Conservation (phyloP, 1,140 invertebrate genomes). For the Cotesia chilonis region DNA sequence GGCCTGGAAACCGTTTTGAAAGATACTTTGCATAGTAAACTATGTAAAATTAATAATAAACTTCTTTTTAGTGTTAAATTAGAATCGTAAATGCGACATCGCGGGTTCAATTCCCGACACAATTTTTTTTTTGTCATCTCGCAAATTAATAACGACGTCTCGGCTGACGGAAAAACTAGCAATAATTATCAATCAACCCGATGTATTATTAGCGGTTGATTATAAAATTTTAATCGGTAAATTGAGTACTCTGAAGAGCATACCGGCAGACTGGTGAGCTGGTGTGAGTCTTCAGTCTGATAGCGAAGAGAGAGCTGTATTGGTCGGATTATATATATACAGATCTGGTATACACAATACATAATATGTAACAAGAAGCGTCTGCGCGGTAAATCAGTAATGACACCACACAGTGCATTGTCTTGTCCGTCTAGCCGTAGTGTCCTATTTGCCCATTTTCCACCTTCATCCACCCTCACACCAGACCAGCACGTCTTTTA, state of each 20-base stretch:
- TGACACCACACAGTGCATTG: slow-evolving; percentile 45
- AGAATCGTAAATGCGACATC: too few species aligned
- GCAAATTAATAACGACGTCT: too few species aligned
- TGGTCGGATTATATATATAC: slow-evolving; percentile 3
- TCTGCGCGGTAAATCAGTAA: slow-evolving; percentile 46
- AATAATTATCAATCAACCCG: too few species aligned
- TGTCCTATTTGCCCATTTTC: slow-evolving; percentile 54
- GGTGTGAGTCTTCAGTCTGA: neutral
- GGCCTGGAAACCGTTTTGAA: neutral
- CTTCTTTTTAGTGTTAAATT: too few species aligned
- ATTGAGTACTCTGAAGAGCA: neutral
- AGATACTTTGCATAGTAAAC: too few species aligned
- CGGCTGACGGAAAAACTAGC: too few species aligned
- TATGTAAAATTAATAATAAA: too few species aligned
- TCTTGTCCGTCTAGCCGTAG: slow-evolving; percentile 43
- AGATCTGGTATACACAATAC: neutral
- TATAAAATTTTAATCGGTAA: too few species aligned
- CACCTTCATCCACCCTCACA: slow-evolving; percentile 38
- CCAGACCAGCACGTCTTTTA: slow-evolving; percentile 28
- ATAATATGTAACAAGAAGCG: slow-evolving; percentile 19
- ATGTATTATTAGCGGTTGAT: too few species aligned
- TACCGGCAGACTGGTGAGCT: neutral
- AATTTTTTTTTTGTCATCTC: too few species aligned
- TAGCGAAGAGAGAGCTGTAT: slow-evolving; percentile 1
- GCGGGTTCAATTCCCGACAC: too few species aligned